A percentile compares a stretch with the other conserved stretches of the same genome.
Evolutionary conservation across 2,888 invertebrate species (phyloP).

Genomic region (Actias luna): DNA sequence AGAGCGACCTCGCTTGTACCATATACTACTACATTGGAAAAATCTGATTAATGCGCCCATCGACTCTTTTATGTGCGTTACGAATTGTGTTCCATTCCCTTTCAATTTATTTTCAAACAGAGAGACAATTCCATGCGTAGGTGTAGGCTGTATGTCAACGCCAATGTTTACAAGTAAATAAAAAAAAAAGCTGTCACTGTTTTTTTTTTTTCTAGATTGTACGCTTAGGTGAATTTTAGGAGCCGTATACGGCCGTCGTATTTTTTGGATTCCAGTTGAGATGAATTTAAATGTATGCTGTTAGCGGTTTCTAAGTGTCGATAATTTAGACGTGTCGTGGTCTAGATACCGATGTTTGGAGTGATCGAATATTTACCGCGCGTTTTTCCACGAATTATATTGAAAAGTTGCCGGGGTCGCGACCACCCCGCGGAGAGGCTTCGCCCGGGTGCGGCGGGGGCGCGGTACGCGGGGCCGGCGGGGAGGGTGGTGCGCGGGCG

Average conservation of each 20-base stretch:
- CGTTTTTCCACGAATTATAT: constrained; percentile 19
- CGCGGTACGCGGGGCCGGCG: too few relatives aligned
- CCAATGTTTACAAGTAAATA: too few relatives aligned
- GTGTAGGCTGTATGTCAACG: too few relatives aligned
- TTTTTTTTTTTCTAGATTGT: too few relatives aligned
- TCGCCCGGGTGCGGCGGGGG: constrained; percentile 30
- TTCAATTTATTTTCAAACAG: not conserved
- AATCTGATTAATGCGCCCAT: constrained; percentile 4
- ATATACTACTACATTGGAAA: not conserved
- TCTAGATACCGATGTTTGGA: not conserved
- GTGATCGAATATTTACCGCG: constrained; percentile 13
- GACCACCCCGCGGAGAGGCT: constrained; percentile 24
- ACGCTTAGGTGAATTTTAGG: too few relatives aligned
- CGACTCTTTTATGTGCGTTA: not conserved
- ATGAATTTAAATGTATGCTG: too few relatives aligned
- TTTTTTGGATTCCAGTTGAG: too few relatives aligned
- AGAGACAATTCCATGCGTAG: not conserved
- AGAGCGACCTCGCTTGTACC: constrained; percentile 40
- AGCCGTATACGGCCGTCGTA: too few relatives aligned
- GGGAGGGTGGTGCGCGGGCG: constrained; percentile 42
- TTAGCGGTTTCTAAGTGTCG: not conserved
- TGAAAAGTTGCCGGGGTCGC: constrained; percentile 22
- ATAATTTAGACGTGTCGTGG: not conserved
- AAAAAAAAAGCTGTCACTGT: too few relatives aligned
- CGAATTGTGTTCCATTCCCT: not conserved